phyloP scores from a whole-genome alignment of 2,797 vertebrate species.

The Enteromius mattozi region DNA sequence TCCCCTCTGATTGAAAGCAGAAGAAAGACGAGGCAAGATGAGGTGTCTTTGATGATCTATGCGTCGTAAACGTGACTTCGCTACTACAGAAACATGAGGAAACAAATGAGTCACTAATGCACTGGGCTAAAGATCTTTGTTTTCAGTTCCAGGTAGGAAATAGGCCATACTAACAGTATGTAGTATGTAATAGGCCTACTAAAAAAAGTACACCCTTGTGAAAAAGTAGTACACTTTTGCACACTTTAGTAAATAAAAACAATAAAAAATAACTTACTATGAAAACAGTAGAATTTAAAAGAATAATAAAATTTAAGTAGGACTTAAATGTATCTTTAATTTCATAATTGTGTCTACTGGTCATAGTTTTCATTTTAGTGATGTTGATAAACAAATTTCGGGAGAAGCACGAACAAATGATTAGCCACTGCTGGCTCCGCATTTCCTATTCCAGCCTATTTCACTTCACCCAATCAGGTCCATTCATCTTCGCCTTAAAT shows the following conservation, averaged over 20 bases:
- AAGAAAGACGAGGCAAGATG: slow-evolving; percentile 13
- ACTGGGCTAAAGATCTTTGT: background rate
- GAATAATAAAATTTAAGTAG: background rate
- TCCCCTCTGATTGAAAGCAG: slow-evolving; percentile 29
- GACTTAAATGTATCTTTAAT: background rate
- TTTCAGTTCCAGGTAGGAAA: background rate
- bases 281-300: background rate
- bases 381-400: too few species aligned
- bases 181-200: too few species aligned
- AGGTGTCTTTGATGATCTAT: slow-evolving; percentile 8
- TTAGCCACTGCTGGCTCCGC: too few species aligned
- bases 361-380: background rate
- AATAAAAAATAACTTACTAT: background rate
- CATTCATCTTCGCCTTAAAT: too few species aligned
- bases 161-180: background rate
- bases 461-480: too few species aligned
- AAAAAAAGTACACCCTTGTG: background rate
- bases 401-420: too few species aligned
- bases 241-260: background rate
- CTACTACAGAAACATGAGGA: background rate
- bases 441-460: too few species aligned
- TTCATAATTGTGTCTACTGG: background rate
- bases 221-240: background rate
- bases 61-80: slow-evolving; percentile 5
- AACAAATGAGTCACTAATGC: background rate